Conservation (phyloP, 2,888 invertebrate genomes). For the Drosophila barbarae region DNA sequence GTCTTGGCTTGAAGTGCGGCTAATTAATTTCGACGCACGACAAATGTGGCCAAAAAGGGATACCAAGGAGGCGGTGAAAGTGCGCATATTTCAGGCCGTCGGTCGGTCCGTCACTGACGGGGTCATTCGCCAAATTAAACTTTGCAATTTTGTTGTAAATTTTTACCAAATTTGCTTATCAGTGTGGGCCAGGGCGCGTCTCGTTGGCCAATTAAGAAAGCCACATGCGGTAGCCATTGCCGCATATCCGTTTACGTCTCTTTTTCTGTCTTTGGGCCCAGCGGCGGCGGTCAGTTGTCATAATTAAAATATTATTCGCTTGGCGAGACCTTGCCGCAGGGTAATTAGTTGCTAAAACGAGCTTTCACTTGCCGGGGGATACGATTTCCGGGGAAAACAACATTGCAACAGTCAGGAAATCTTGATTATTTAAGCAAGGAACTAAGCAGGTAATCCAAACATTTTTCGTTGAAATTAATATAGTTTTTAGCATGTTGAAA, state of each 20-base stretch:
- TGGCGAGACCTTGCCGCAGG: constrained; percentile 23
- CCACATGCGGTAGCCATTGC: constrained; percentile 60
- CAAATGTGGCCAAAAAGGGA: constrained; percentile 43
- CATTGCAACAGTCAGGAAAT: not conserved
- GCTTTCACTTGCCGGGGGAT: constrained; percentile 49
- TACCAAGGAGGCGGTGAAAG: constrained; percentile 57
- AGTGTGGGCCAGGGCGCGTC: constrained; percentile 22
- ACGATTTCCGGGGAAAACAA: not conserved
- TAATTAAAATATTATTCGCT: constrained; percentile 63
- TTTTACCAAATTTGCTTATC: constrained; percentile 71
- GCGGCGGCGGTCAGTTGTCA: constrained; percentile 49
- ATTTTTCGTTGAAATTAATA: not conserved
- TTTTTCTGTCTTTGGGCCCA: constrained; percentile 22
- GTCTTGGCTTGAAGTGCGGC: constrained; percentile 43
- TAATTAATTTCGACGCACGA: constrained; percentile 67
- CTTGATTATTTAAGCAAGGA: not conserved
- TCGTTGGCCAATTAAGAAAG: constrained; percentile 62
- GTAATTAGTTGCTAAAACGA: constrained; percentile 39
- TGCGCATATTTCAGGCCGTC: constrained; percentile 61
- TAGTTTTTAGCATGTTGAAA: too few relatives aligned
- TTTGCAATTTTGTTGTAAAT: constrained; percentile 52
- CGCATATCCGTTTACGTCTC: constrained; percentile 52
- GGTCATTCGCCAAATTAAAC: constrained; percentile 49
- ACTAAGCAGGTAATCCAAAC: not conserved
- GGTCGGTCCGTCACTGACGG: constrained; percentile 33